Evolutionary conservation across 2,888 invertebrate genomes (phyloP).

Genomic region (Eupithecia inturbata): DNA sequence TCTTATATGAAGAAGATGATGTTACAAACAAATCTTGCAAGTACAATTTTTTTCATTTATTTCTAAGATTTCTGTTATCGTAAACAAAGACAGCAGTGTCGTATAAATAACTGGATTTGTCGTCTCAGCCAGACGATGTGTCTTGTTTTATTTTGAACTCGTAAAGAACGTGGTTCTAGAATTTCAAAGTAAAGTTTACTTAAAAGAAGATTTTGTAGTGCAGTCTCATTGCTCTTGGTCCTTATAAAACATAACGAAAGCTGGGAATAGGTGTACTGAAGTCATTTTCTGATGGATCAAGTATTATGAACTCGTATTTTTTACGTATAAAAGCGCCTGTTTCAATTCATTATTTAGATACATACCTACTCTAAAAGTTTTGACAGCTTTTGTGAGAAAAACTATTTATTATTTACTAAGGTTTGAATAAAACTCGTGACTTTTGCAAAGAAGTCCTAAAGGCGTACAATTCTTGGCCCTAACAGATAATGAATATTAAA

Average conservation of each 20-base stretch:
- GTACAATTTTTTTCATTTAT: not conserved
- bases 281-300: not conserved
- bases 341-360: not conserved
- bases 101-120: slow-evolving; percentile 42
- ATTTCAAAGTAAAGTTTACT: not conserved
- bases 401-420: not conserved
- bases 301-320: not conserved
- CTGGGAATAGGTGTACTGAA: not conserved
- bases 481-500: not conserved
- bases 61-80: slow-evolving; percentile 1
- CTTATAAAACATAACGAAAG: not conserved
- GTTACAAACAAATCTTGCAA: not conserved
- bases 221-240: slow-evolving; percentile 27
- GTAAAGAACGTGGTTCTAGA: slow-evolving; percentile 33
- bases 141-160: slow-evolving; percentile 19
- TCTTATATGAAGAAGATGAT: too few species aligned
- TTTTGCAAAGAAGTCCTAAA: not conserved
- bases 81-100: slow-evolving; percentile 19
- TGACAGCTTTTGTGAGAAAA: not conserved
- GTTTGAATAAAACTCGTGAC: not conserved
- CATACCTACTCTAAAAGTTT: not conserved
- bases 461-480: not conserved
- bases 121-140: slow-evolving; percentile 34
- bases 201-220: slow-evolving; percentile 31
- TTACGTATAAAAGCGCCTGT: not conserved